Percentiles rank a stretch among this genome's conserved stretches.
Evolutionary conservation across 2,797 vertebrate species (phyloP).

Genomic region (Heliangelus exortis): DNA sequence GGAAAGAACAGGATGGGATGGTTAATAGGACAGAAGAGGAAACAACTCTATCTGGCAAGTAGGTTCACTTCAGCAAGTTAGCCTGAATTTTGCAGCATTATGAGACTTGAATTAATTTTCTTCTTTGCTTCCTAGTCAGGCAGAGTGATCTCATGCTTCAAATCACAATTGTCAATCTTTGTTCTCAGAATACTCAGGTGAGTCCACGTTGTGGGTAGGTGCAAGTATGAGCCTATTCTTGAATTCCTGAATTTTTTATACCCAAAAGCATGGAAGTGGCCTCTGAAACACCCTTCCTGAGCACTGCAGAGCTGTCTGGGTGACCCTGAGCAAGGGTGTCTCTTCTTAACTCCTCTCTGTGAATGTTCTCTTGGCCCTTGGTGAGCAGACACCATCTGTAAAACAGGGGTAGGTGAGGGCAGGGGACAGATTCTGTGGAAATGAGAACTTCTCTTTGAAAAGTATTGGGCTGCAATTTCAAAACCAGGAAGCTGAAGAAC

Average conservation of each 20-base stretch:
- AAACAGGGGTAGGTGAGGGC: not conserved
- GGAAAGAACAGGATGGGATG: not conserved
- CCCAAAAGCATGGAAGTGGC: not conserved
- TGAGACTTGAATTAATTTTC: not conserved
- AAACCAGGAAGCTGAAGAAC: not conserved
- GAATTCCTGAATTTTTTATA: not conserved
- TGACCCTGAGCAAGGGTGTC: not conserved
- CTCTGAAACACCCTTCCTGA: not conserved
- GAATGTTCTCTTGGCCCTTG: not conserved
- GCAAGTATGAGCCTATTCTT: not conserved
- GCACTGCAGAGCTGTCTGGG: accelerated
- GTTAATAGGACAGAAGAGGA: not conserved
- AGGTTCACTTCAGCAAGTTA: not conserved
- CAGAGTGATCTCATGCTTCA: not conserved
- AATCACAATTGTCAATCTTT: not conserved
- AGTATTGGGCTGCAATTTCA: not conserved
- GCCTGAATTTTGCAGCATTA: not conserved
- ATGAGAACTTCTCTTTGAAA: not conserved
- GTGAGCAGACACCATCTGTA: not conserved
- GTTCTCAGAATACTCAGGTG: not conserved
- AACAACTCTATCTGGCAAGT: not conserved
- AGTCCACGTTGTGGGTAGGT: not conserved
- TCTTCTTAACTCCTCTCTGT: not conserved
- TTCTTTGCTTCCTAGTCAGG: not conserved
- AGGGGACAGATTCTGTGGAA: not conserved